Percentiles rank a stretch among this genome's conserved stretches.
Evolutionary conservation across 2,888 invertebrate species (phyloP).

Genomic region (Drosophila nr. medialis): DNA sequence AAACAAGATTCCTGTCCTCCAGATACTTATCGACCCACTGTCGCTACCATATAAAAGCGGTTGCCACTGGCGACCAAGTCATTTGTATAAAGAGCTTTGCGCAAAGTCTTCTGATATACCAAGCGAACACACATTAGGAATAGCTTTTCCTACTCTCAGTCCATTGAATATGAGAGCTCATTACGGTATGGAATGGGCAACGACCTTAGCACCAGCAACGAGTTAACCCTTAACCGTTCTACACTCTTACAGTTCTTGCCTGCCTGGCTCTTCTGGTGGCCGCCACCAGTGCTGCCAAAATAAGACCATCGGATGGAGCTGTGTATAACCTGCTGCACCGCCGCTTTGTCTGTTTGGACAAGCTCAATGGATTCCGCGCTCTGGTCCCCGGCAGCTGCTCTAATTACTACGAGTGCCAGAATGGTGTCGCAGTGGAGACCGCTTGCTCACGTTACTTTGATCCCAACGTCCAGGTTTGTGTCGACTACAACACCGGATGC

Average conservation of each 20-base stretch:
- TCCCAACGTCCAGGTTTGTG: constrained; percentile 63
- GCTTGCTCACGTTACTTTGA: constrained; percentile 75
- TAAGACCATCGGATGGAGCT: constrained; percentile 41
- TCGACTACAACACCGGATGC: constrained; percentile 73
- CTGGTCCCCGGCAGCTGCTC: constrained; percentile 82
- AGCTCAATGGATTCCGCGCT: constrained; percentile 74
- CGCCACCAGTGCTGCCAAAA: constrained; percentile 58
- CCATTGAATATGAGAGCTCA: constrained; percentile 52
- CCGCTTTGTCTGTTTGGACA: constrained; percentile 72
- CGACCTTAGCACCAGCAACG: background rate
- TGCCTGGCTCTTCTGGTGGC: constrained; percentile 50
- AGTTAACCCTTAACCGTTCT: constrained; percentile 13
- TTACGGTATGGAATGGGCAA: constrained; percentile 46
- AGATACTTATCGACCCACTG: constrained; percentile 21
- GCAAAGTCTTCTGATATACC: constrained; percentile 30
- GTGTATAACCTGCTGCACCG: constrained; percentile 72
- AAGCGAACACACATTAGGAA: constrained; percentile 38
- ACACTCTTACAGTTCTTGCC: constrained; percentile 44
- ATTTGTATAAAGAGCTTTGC: constrained; percentile 50
- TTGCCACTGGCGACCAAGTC: constrained; percentile 40
- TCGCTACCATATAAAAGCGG: constrained; percentile 57
- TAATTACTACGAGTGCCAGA: constrained; percentile 78
- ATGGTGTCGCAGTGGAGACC: constrained; percentile 55
- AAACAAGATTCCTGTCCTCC: constrained; percentile 2
- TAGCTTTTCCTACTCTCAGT: constrained; percentile 37